phyloP scores from a whole-genome alignment of 2,797 vertebrate species.

The Anas bernieri region DNA sequence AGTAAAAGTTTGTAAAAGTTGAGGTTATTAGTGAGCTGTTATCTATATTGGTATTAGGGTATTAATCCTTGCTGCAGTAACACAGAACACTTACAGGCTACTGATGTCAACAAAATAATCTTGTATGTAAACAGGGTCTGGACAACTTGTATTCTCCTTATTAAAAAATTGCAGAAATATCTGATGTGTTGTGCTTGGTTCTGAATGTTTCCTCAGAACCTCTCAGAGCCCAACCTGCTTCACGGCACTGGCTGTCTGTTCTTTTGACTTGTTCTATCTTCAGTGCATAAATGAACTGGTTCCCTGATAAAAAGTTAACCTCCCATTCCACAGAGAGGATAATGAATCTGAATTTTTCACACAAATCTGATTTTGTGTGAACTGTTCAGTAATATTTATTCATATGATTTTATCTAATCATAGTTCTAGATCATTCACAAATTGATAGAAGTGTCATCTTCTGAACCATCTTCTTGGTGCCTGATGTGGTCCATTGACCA shows the following conservation, averaged over 20 bases:
- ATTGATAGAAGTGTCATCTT: background rate
- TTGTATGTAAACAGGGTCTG: background rate
- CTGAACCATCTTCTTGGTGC: background rate
- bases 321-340: background rate
- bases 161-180: background rate
- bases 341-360: background rate
- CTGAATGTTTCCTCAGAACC: background rate
- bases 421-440: background rate
- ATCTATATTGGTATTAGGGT: background rate
- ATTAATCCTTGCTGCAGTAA: background rate
- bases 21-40: background rate
- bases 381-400: background rate
- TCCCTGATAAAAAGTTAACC: conserved; percentile 7
- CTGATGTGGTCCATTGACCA: background rate
- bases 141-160: background rate
- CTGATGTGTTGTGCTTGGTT: background rate
- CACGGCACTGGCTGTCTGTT: background rate
- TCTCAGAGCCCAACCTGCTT: background rate
- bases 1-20: background rate
- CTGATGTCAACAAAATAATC: background rate
- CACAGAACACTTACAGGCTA: background rate
- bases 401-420: background rate
- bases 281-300: background rate
- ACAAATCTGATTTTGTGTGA: background rate
- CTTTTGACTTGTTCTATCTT: conserved; percentile 18